Evolutionary conservation across 2,113 vertebrate species (phyloP).

Genomic region (Notiomystis cincta): DNA sequence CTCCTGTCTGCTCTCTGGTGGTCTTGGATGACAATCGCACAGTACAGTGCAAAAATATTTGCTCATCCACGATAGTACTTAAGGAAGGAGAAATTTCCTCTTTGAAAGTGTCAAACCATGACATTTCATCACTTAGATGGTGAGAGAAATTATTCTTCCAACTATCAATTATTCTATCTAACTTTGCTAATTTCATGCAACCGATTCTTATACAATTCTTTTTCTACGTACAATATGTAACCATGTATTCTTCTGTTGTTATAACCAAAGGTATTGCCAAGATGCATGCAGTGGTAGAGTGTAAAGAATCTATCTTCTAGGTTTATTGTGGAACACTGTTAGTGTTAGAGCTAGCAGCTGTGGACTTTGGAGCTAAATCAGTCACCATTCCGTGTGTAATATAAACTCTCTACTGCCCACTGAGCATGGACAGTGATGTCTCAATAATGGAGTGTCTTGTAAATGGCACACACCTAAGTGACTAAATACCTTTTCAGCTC

Average conservation of each 20-base stretch:
- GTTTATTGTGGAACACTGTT: background rate
- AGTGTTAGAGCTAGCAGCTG: background rate
- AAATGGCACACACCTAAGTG: accelerated
- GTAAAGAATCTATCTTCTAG: background rate
- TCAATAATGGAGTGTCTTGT: background rate
- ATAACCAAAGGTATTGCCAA: background rate
- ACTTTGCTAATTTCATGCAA: background rate
- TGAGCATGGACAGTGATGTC: background rate
- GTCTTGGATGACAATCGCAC: background rate
- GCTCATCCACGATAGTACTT: background rate
- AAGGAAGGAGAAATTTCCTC: background rate
- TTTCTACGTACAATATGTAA: background rate
- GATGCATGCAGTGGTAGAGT: background rate
- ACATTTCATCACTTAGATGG: background rate
- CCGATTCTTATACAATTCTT: background rate
- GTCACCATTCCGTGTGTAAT: background rate
- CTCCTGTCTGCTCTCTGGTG: conserved; percentile 38
- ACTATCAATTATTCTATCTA: too few species aligned
- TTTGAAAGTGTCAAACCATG: too few species aligned
- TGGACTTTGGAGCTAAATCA: background rate
- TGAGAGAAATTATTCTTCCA: background rate
- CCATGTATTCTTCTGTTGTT: background rate
- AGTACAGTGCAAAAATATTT: background rate
- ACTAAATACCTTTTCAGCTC: background rate
- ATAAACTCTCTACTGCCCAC: background rate